These are phyloP conservation scores for Sinocyclocheilus anophthalmus DNA, from an alignment of 2,113 vertebrate genomes.

Conservation along the genomic window DNA sequence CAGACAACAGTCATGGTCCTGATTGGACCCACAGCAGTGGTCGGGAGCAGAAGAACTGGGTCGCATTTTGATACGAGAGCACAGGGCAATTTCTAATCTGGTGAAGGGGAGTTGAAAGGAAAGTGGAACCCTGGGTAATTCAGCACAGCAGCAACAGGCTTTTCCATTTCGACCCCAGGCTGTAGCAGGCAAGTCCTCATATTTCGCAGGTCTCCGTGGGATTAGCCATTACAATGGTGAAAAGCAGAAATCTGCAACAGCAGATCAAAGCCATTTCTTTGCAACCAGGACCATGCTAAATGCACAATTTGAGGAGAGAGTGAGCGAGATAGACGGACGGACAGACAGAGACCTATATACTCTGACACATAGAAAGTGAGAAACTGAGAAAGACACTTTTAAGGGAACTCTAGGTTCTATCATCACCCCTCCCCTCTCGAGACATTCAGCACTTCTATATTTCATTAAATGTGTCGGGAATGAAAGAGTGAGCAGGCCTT, in stretches of 20 bases:
- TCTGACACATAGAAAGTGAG: not conserved
- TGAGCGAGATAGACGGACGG: not conserved
- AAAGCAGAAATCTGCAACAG: slow-evolving; percentile 20
- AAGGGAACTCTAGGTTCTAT: not conserved
- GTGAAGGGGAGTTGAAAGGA: slow-evolving; percentile 30
- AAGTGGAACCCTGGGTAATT: slow-evolving; percentile 48
- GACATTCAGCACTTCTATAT: slow-evolving; percentile 50
- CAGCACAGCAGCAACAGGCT: slow-evolving; percentile 29
- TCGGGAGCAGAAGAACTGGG: not conserved
- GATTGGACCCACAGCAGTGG: slow-evolving; percentile 27
- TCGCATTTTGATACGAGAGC: slow-evolving; percentile 25
- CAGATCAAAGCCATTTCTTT: slow-evolving; percentile 48
- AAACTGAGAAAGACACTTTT: slow-evolving; percentile 38
- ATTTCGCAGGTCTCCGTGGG: slow-evolving; percentile 33
- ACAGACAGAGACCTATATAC: not conserved
- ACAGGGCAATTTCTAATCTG: slow-evolving; percentile 27
- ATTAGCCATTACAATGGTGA: slow-evolving; percentile 15
- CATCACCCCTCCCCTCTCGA: not conserved
- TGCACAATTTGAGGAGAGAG: slow-evolving; percentile 2
- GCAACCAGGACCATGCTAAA: slow-evolving; percentile 37
- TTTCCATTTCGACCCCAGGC: slow-evolving; percentile 37
- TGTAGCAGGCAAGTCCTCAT: slow-evolving; percentile 2
- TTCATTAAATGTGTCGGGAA: slow-evolving; percentile 51
- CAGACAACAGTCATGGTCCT: slow-evolving; percentile 38
- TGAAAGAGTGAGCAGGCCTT: slow-evolving; percentile 47